phyloP scores from a whole-genome alignment of 1,140 invertebrate species.

The Solenopsis invicta region DNA sequence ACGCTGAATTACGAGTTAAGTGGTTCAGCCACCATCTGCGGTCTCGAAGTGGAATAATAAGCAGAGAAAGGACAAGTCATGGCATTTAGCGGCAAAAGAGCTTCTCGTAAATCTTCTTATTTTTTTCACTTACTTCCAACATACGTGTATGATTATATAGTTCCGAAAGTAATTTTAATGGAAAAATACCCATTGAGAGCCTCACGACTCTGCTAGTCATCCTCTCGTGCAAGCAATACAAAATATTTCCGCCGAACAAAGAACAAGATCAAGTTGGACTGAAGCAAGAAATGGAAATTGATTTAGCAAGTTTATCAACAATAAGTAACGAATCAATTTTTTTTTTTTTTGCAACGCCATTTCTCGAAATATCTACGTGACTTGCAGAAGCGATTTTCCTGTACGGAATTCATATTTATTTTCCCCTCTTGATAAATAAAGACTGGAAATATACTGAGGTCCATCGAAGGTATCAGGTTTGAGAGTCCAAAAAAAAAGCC shows the following conservation, averaged over 20 bases:
- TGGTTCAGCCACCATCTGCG: slow-evolving; percentile 41
- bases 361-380: neutral
- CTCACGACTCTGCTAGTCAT: neutral
- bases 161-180: slow-evolving; percentile 40
- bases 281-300: neutral
- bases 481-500: slow-evolving; percentile 42
- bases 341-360: neutral
- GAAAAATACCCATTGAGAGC: neutral
- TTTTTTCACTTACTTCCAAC: slow-evolving; percentile 20
- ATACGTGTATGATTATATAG: neutral
- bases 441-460: neutral
- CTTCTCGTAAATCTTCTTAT: slow-evolving; percentile 23
- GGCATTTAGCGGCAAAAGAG: slow-evolving; percentile 7
- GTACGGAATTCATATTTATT: neutral
- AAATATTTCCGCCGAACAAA: neutral
- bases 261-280: neutral
- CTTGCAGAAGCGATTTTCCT: neutral
- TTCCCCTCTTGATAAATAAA: neutral
- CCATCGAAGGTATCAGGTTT: neutral
- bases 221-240: neutral
- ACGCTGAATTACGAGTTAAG: slow-evolving; percentile 33
- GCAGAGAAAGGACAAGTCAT: slow-evolving; percentile 47
- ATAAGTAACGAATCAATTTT: neutral
- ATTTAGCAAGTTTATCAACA: neutral
- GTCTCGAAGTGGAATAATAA: slow-evolving; percentile 38